Conservation (phyloP, 1,140 invertebrate genomes). For the Zaprionus camerounensis region DNA sequence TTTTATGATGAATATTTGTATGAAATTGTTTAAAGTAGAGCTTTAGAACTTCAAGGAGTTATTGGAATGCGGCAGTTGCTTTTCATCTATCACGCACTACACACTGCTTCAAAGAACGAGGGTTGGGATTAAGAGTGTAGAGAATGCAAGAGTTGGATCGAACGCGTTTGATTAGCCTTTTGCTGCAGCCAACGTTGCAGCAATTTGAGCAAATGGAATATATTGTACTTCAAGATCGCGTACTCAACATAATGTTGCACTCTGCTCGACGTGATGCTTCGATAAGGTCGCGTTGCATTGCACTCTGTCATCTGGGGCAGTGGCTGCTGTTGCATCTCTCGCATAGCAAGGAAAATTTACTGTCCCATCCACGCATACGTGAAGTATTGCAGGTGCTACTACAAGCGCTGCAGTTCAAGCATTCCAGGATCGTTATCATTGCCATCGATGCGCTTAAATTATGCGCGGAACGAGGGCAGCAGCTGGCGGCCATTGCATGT, state of each 20-base stretch:
- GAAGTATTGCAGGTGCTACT: constrained; percentile 95
- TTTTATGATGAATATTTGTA: neutral
- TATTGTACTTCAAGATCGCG: constrained; percentile 90
- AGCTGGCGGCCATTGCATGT: constrained; percentile 74
- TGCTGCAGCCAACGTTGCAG: constrained; percentile 92
- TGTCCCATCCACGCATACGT: constrained; percentile 88
- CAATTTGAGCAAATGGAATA: constrained; percentile 85
- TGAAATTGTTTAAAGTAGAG: constrained; percentile 65
- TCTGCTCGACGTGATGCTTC: constrained; percentile 94
- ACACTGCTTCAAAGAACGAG: constrained; percentile 84
- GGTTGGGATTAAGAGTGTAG: constrained; percentile 85
- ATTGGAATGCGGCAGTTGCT: constrained; percentile 88
- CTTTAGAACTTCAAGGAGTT: constrained; percentile 63
- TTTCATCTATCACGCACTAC: constrained; percentile 94
- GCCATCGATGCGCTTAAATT: constrained; percentile 79
- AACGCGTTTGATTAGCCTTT: constrained; percentile 93
- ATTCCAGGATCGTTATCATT: constrained; percentile 79
- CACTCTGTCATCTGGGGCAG: constrained; percentile 94
- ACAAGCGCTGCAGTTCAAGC: constrained; percentile 90
- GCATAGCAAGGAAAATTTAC: constrained; percentile 75
- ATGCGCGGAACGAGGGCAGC: constrained; percentile 72
- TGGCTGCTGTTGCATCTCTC: constrained; percentile 92
- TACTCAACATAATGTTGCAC: constrained; percentile 93
- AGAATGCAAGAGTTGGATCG: constrained; percentile 88
- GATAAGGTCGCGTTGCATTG: constrained; percentile 94